phyloP scores from a whole-genome alignment of 2,113 vertebrate genomes.

The Mixornis gularis region DNA sequence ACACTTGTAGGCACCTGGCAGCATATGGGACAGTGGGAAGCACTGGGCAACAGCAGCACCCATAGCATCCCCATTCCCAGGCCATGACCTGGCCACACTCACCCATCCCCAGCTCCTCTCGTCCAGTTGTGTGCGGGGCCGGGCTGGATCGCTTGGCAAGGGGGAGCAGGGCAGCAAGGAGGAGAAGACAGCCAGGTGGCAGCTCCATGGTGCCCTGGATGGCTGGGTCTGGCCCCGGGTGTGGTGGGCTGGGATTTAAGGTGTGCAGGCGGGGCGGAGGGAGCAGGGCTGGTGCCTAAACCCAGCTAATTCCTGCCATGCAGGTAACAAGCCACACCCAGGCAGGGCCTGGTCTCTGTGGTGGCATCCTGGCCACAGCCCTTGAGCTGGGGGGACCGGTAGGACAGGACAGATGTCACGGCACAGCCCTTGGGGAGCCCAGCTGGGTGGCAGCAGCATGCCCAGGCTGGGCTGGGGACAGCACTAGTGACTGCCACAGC shows the following conservation, averaged over 20 bases:
- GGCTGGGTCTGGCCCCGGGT: neutral
- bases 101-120: neutral
- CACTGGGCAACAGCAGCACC: fast-evolving
- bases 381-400: slow-evolving; percentile 16
- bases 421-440: neutral
- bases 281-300: neutral
- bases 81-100: neutral
- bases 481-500: fast-evolving
- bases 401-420: neutral
- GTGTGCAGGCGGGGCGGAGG: neutral
- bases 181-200: neutral
- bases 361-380: neutral
- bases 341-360: neutral
- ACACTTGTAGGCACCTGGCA: fast-evolving
- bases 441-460: neutral
- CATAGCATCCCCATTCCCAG: neutral
- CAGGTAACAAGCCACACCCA: neutral
- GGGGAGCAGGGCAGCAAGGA: neutral
- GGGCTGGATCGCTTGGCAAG: neutral
- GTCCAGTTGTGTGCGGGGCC: fast-evolving
- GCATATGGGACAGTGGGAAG: fast-evolving
- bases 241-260: slow-evolving; percentile 25
- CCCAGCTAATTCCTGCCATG: slow-evolving; percentile 16
- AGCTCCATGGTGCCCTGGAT: slow-evolving; percentile 31
- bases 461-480: neutral